These are phyloP conservation scores for Lepidonotus clava DNA, from an alignment of 2,888 invertebrate genomes.

Conservation along the genomic window DNA sequence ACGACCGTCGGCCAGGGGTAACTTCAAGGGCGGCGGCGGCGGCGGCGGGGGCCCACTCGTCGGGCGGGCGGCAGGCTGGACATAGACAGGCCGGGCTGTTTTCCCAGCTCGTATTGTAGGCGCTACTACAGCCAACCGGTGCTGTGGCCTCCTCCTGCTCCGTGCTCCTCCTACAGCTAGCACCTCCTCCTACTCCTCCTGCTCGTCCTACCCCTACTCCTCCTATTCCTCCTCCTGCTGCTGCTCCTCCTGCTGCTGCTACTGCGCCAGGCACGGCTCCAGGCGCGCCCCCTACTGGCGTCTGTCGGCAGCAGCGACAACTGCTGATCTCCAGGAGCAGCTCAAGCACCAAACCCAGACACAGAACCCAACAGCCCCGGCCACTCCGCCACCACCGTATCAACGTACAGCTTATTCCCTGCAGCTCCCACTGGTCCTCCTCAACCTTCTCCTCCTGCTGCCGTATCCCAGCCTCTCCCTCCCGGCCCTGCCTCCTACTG, in stretches of 20 bases:
- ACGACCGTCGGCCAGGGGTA: background rate
- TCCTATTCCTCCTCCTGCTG: background rate
- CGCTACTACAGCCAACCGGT: background rate
- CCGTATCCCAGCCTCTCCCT: background rate
- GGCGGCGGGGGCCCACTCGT: background rate
- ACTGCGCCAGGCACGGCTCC: background rate
- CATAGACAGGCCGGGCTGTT: background rate
- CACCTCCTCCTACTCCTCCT: background rate
- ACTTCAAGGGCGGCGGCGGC: background rate
- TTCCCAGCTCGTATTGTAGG: background rate
- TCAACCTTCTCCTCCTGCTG: background rate
- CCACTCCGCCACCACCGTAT: too few species aligned
- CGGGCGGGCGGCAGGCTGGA: background rate
- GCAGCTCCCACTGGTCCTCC: background rate
- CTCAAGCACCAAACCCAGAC: background rate
- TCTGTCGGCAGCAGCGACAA: background rate
- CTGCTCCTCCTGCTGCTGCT: background rate
- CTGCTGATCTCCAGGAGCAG: background rate
- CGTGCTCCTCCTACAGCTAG: background rate
- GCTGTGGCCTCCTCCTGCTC: background rate
- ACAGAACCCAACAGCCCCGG: background rate
- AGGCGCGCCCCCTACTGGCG: background rate
- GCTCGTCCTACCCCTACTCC: background rate
- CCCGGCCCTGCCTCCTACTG: background rate
- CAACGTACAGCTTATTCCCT: background rate